Conservation (phyloP, 1,140 invertebrate genomes). For the Zaprionus ghesquierei region DNA sequence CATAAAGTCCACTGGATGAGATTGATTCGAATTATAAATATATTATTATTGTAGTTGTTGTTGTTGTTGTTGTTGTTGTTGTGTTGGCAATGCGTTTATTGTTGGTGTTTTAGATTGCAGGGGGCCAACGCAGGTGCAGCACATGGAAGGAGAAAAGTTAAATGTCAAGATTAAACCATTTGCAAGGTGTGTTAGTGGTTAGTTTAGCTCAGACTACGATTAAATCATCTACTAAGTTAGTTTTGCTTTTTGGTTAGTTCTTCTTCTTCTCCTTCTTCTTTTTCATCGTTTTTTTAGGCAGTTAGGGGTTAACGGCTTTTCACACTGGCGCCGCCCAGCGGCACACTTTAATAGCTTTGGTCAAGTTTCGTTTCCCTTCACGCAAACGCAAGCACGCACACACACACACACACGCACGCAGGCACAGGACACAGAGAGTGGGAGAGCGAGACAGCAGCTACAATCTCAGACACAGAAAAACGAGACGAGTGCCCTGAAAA, state of each 20-base stretch:
- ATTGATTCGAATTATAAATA: constrained; percentile 9
- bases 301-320: constrained; percentile 30
- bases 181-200: constrained; percentile 69
- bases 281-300: neutral
- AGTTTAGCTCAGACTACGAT: neutral
- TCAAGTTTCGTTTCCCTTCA: constrained; percentile 29
- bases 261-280: neutral
- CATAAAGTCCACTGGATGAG: constrained; percentile 70
- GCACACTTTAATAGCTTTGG: constrained; percentile 27
- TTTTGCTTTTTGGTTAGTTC: neutral
- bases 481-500: neutral
- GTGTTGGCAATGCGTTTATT: no score
- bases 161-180: constrained; percentile 79
- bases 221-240: constrained; percentile 3
- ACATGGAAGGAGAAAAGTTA: constrained; percentile 64
- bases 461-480: constrained; percentile 14
- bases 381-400: neutral
- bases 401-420: constrained; percentile 1
- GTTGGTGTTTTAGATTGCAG: constrained; percentile 32
- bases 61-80: constrained; percentile 32
- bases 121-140: constrained; percentile 60
- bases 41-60: neutral
- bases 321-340: constrained; percentile 55
- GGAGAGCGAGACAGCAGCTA: constrained; percentile 2
- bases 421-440: neutral